Conservation (phyloP, 2,797 vertebrate genomes). For the Anguilla megastoma region DNA sequence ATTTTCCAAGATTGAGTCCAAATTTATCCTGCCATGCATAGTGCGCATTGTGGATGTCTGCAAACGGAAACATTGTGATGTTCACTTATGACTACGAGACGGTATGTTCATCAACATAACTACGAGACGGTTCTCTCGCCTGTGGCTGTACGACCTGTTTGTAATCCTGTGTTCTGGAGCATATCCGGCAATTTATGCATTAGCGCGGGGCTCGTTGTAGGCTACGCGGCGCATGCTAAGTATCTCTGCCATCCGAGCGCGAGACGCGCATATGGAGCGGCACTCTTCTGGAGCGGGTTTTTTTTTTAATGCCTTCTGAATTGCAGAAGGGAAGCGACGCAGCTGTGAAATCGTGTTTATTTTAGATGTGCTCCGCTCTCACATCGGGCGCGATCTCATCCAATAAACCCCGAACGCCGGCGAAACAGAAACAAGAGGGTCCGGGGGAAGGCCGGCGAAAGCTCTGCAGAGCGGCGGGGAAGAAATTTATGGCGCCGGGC, state of each 20-base stretch:
- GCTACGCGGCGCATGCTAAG: background rate
- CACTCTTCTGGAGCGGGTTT: background rate
- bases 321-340: background rate
- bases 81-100: background rate
- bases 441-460: background rate
- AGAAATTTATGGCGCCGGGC: background rate
- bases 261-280: background rate
- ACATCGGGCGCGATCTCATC: background rate
- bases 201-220: background rate
- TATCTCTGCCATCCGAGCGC: background rate
- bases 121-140: background rate
- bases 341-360: slow-evolving; percentile 15
- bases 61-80: background rate
- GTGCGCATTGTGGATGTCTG: background rate
- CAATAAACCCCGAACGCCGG: background rate
- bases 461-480: background rate
- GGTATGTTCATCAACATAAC: too few relatives aligned
- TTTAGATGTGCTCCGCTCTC: background rate
- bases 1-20: background rate
- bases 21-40: background rate
- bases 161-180: background rate
- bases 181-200: background rate
- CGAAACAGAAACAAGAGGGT: background rate
- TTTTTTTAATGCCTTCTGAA: background rate
- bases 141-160: background rate